A percentile compares a stretch with the other conserved stretches of the same genome.
These are phyloP conservation scores for Oxyura jamaicensis DNA, from an alignment of 2,113 vertebrate species.

Conservation along the genomic window DNA sequence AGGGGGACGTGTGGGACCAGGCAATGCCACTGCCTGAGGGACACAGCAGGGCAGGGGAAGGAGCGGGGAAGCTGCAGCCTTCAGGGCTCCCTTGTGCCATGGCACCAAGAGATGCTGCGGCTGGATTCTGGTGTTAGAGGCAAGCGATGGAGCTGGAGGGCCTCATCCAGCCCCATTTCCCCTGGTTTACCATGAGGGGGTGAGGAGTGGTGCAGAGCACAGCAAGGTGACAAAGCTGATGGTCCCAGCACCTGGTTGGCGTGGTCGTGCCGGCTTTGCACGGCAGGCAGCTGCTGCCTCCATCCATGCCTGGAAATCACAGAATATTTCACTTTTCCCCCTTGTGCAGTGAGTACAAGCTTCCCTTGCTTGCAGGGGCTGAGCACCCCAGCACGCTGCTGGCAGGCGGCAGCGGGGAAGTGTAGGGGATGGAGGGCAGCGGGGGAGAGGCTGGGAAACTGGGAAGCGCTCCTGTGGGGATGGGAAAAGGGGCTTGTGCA, in stretches of 20 bases:
- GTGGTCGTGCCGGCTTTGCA: fast-evolving
- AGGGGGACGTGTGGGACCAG: fast-evolving
- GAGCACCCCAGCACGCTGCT: not conserved
- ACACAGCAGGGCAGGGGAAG: fast-evolving
- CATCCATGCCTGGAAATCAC: not conserved
- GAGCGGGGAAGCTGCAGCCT: not conserved
- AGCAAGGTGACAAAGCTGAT: not conserved
- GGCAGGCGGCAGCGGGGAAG: slow-evolving; percentile 59
- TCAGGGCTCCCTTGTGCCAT: not conserved
- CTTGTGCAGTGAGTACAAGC: not conserved
- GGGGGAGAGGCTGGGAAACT: not conserved
- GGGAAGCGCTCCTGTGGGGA: not conserved
- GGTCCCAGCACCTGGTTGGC: not conserved
- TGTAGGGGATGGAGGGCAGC: slow-evolving; percentile 21
- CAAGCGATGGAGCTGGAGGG: not conserved
- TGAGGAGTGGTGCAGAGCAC: not conserved
- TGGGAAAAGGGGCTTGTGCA: slow-evolving; percentile 39
- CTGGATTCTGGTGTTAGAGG: not conserved
- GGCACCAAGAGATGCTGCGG: fast-evolving
- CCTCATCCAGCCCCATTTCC: not conserved
- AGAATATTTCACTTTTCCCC: not conserved
- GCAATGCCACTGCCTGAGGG: not conserved
- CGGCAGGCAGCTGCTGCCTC: not conserved
- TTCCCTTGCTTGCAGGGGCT: not conserved
- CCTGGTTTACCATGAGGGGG: fast-evolving